Conservation (phyloP, 2,113 vertebrate species). For the Xenus cinereus region DNA sequence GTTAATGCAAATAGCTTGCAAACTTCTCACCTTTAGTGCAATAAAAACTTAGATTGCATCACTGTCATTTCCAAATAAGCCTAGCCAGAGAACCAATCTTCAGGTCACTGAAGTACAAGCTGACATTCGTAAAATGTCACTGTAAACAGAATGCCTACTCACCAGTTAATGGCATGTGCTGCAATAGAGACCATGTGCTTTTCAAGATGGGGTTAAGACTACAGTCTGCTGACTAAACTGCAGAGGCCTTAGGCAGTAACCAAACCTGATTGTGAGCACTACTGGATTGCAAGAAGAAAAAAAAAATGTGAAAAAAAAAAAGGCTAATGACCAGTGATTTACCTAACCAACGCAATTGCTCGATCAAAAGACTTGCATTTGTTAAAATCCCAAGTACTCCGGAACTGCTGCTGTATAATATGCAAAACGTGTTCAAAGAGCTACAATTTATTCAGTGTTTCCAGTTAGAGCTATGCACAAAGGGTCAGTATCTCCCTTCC, state of each 20-base stretch:
- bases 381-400: conserved; percentile 55
- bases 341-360: conserved; percentile 70
- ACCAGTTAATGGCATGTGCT: conserved; percentile 80
- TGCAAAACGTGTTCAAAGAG: conserved; percentile 52
- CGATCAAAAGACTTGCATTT: conserved; percentile 46
- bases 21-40: conserved; percentile 72
- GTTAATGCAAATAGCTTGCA: conserved; percentile 72
- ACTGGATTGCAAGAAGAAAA: conserved; percentile 75
- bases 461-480: conserved; percentile 51
- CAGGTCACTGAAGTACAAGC: conserved; percentile 65
- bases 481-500: conserved; percentile 9
- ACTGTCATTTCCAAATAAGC: conserved; percentile 70
- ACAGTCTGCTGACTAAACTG: conserved; percentile 77
- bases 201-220: conserved; percentile 78
- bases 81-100: conserved; percentile 66
- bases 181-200: conserved; percentile 78
- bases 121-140: conserved; percentile 63
- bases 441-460: conserved; percentile 19
- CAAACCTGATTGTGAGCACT: conserved; percentile 74
- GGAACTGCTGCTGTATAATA: conserved; percentile 65
- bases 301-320: conserved; percentile 66
- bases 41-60: conserved; percentile 63
- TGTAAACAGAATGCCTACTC: conserved; percentile 77
- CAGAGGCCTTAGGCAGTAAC: conserved; percentile 75
- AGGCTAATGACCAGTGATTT: conserved; percentile 71